Conservation (phyloP, 23 tunicate species). For the Styela clava region DNA sequence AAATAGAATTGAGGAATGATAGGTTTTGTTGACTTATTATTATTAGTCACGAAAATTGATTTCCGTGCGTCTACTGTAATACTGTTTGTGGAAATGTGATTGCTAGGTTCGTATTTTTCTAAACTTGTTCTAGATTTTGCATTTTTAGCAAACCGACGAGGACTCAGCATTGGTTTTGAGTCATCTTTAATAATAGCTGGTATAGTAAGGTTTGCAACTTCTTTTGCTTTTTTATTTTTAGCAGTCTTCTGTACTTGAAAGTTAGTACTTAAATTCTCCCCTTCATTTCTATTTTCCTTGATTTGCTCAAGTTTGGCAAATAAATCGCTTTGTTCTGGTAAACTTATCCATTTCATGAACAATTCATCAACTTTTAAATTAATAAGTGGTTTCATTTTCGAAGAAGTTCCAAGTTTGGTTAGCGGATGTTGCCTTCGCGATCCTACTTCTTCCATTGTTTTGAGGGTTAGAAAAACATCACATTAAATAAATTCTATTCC, state of each 20-base stretch:
- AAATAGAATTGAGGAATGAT: slow-evolving; percentile 37
- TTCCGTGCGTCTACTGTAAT: not conserved
- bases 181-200: not conserved
- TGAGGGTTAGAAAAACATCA: too few relatives aligned
- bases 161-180: slow-evolving; percentile 16
- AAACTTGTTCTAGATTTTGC: not conserved
- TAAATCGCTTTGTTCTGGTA: slow-evolving; percentile 8
- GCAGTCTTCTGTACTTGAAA: not conserved
- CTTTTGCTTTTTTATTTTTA: slow-evolving; percentile 1
- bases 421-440: not conserved
- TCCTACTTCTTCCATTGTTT: not conserved
- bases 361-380: slow-evolving; percentile 74
- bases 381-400: slow-evolving; percentile 35
- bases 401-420: not conserved
- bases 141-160: not conserved
- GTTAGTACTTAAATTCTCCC: not conserved
- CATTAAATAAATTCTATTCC: not conserved
- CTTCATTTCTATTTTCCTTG: not conserved
- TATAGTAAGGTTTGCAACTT: not conserved
- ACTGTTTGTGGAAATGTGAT: not conserved
- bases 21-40: not conserved
- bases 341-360: slow-evolving; percentile 39
- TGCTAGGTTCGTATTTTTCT: not conserved
- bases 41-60: not conserved
- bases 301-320: not conserved